These are phyloP conservation scores for Ianthella basta DNA, from an alignment of 37 sponge, comb jelly and placozoan species.

Conservation along the genomic window DNA sequence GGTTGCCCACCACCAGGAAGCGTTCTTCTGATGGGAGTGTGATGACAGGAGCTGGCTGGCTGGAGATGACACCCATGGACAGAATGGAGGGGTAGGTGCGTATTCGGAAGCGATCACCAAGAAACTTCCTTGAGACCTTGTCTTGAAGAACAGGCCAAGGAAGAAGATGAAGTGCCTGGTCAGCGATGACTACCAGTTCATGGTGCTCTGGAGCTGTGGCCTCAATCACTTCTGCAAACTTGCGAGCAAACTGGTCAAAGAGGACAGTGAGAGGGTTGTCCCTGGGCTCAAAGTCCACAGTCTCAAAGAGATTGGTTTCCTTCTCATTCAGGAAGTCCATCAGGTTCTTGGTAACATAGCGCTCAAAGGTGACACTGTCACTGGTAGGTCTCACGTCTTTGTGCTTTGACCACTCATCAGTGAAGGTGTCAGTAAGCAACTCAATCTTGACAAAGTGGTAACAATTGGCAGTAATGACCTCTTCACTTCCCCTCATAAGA, in stretches of 20 bases:
- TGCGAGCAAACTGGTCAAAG: constrained; percentile 44
- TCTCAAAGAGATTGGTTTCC: neutral
- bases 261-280: constrained; percentile 52
- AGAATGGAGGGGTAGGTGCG: constrained; percentile 61
- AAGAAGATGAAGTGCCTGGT: constrained; percentile 61
- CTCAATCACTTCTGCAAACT: constrained; percentile 39
- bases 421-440: neutral
- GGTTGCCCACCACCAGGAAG: constrained; percentile 69
- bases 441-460: constrained; percentile 16
- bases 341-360: constrained; percentile 16
- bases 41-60: constrained; percentile 7
- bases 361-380: constrained; percentile 14
- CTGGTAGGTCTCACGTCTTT: too few relatives aligned
- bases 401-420: too few relatives aligned
- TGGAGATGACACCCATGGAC: constrained; percentile 56
- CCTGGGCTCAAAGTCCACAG: neutral
- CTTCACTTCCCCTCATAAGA: neutral
- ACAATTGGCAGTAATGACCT: neutral
- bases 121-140: constrained; percentile 21
- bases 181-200: constrained; percentile 57
- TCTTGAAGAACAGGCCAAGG: constrained; percentile 56
- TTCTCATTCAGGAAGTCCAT: constrained; percentile 20
- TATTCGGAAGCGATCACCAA: constrained; percentile 61
- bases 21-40: constrained; percentile 24
- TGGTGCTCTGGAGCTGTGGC: neutral